Conservation (phyloP, 2,797 vertebrate species). For the Alcedo atthis region DNA sequence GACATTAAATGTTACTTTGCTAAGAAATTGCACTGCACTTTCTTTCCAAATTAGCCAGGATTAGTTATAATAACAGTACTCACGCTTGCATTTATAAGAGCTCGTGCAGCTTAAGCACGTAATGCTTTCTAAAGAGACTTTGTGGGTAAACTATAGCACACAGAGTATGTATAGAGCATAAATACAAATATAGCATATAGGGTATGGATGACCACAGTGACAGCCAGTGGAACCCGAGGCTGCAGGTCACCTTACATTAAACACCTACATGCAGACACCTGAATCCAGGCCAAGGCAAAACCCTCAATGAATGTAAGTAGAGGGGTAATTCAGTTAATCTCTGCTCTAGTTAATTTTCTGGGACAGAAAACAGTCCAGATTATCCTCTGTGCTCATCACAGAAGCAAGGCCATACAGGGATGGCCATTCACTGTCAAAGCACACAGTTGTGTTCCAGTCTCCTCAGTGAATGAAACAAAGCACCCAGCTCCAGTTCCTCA, state of each 20-base stretch:
- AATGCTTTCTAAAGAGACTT: neutral
- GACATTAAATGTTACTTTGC: neutral
- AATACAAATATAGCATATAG: too few species aligned
- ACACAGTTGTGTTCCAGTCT: neutral
- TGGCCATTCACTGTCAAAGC: neutral
- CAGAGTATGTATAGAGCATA: too few species aligned
- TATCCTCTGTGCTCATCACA: neutral
- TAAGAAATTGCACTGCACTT: neutral
- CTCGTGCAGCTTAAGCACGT: neutral
- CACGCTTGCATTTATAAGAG: neutral
- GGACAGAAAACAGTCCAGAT: neutral
- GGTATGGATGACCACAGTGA: neutral
- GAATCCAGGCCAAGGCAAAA: neutral
- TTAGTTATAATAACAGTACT: neutral
- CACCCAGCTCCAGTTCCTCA: neutral
- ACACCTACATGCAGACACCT: neutral
- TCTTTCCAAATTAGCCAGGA: neutral
- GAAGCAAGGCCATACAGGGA: neutral
- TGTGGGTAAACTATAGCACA: neutral
- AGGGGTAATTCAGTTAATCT: neutral
- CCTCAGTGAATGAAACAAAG: neutral
- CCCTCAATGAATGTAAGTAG: neutral
- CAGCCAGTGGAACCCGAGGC: neutral
- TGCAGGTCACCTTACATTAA: neutral
- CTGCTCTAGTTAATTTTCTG: neutral